Evolutionary conservation across 35 echinoderm and acorn worm species (phyloP).

Genomic region (Ophioderma brevispina): DNA sequence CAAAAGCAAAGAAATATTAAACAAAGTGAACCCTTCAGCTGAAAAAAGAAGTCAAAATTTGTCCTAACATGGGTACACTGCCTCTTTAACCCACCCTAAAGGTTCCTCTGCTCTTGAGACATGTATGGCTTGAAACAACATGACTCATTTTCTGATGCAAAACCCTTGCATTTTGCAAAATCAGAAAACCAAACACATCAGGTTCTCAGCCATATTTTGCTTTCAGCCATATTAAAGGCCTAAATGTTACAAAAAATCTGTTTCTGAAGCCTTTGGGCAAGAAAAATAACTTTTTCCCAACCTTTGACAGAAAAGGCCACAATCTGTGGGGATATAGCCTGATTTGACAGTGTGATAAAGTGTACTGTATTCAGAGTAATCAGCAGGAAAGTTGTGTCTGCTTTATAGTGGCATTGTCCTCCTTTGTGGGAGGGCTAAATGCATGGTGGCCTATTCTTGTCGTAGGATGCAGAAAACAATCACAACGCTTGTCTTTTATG

Average conservation of each 20-base stretch:
- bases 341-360: background rate
- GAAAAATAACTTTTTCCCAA: background rate
- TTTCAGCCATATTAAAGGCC: background rate
- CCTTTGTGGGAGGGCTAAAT: background rate
- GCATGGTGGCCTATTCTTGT: background rate
- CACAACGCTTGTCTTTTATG: background rate
- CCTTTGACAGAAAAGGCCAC: background rate
- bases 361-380: background rate
- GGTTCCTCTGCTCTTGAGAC: no score
- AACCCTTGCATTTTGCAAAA: background rate
- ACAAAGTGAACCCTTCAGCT: no score
- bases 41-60: no score
- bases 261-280: background rate
- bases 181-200: background rate
- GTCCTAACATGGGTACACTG: no score
- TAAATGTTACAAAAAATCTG: background rate
- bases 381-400: background rate
- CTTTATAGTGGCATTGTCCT: background rate
- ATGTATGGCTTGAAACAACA: no score
- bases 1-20: no score
- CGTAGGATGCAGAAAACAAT: background rate
- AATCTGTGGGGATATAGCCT: background rate
- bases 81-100: no score
- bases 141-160: no score
- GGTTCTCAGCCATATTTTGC: background rate